A percentile compares a stretch with the other conserved stretches of the same genome.
Evolutionary conservation across 2,888 invertebrate genomes (phyloP).

Genomic region (Tillus elongatus): DNA sequence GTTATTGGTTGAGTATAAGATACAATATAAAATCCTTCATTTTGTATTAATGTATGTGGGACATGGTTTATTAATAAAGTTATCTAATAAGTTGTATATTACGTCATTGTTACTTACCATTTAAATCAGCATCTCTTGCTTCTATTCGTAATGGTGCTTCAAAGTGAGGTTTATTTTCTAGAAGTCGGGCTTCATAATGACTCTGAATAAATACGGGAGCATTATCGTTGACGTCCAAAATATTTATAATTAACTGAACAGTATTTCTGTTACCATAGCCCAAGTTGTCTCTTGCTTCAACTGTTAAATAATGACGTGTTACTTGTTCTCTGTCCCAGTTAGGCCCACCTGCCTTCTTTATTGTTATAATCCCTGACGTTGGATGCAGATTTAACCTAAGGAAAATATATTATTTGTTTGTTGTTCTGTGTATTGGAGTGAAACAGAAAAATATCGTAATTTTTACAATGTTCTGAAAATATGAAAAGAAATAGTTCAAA

Average conservation of each 20-base stretch:
- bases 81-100: background rate
- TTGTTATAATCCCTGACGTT: constrained; percentile 74
- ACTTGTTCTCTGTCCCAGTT: constrained; percentile 80
- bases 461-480: too few species aligned
- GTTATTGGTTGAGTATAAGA: too few species aligned
- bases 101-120: constrained; percentile 46
- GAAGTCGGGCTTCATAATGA: constrained; percentile 70
- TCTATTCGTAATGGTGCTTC: constrained; percentile 68
- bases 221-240: constrained; percentile 85
- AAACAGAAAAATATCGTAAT: too few species aligned
- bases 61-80: too few species aligned
- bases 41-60: background rate
- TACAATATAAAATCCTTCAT: too few species aligned
- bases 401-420: constrained; percentile 17
- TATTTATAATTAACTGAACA: constrained; percentile 70
- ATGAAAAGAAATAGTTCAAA: too few species aligned
- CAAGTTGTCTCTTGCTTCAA: constrained; percentile 82
- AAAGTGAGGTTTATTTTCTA: constrained; percentile 75
- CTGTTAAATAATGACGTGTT: constrained; percentile 74
- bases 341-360: constrained; percentile 63
- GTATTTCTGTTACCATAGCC: constrained; percentile 79
- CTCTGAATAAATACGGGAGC: constrained; percentile 74
- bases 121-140: constrained; percentile 76
- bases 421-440: background rate
- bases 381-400: constrained; percentile 69